Percentiles rank a stretch among this genome's conserved stretches.
Evolutionary conservation across 2,113 vertebrate genomes (phyloP).

Genomic region (Leptosomus discolor): DNA sequence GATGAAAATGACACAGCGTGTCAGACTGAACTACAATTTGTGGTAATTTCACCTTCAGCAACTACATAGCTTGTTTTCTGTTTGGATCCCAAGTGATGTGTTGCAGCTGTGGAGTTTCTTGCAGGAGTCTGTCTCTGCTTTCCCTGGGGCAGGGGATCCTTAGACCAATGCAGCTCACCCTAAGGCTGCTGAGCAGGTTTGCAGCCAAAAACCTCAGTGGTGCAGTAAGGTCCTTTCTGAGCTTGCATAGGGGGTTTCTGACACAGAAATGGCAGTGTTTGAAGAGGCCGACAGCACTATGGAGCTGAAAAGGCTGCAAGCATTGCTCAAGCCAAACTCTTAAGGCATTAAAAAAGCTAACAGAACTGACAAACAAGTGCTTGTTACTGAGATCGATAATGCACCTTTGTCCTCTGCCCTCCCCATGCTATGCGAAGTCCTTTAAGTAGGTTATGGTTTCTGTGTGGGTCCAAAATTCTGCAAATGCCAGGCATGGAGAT

Average conservation of each 20-base stretch:
- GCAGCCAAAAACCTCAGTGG: not conserved
- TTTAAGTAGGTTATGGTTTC: not conserved
- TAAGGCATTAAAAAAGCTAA: no score
- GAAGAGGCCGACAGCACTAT: not conserved
- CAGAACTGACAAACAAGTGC: not conserved
- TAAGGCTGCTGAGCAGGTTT: not conserved
- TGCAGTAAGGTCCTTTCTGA: not conserved
- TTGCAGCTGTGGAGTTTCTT: not conserved
- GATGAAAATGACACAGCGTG: not conserved
- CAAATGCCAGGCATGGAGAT: not conserved
- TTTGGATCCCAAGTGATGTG: not conserved
- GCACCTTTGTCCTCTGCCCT: not conserved
- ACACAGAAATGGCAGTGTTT: not conserved
- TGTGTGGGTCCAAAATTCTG: not conserved
- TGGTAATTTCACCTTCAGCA: not conserved
- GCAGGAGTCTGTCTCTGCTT: not conserved
- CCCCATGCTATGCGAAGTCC: fast-evolving
- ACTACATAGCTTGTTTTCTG: not conserved
- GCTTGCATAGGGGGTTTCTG: fast-evolving
- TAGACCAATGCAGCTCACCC: not conserved
- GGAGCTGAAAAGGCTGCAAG: not conserved
- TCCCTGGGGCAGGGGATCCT: not conserved
- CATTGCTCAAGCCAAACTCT: not conserved
- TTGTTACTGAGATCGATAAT: not conserved
- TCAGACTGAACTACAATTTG: not conserved